phyloP scores from a whole-genome alignment of 2,797 vertebrate species.

The Florisuga fusca region DNA sequence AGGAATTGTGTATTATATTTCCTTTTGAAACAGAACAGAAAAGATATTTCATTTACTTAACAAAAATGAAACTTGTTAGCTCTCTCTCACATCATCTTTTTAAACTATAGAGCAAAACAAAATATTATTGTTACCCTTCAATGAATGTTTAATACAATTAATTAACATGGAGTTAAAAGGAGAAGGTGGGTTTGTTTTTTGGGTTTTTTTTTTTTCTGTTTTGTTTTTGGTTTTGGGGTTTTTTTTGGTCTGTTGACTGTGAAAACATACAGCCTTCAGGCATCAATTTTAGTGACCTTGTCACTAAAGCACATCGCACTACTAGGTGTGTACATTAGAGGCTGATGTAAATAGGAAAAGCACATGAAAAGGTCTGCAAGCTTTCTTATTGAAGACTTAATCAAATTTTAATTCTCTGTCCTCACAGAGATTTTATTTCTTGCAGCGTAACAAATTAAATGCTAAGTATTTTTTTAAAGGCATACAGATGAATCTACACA shows the following conservation, averaged over 20 bases:
- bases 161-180: not conserved
- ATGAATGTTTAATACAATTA: not conserved
- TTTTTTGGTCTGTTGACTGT: not conserved
- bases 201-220: not conserved
- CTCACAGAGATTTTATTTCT: not conserved
- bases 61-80: not conserved
- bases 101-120: not conserved
- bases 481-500: not conserved
- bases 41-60: not conserved
- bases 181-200: too few relatives aligned
- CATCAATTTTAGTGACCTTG: not conserved
- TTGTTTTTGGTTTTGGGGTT: too few relatives aligned
- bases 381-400: not conserved
- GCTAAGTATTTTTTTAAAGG: not conserved
- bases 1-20: not conserved
- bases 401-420: not conserved
- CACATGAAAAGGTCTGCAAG: not conserved
- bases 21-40: not conserved
- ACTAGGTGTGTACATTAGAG: not conserved
- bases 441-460: not conserved
- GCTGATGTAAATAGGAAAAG: not conserved
- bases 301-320: accelerated
- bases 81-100: not conserved
- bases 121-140: not conserved
- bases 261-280: not conserved